Evolutionary conservation across 1,140 invertebrate genomes (phyloP), one percentile per base, ranked within the genome.

Genomic region (Philotrypesis tridentata): DNA sequence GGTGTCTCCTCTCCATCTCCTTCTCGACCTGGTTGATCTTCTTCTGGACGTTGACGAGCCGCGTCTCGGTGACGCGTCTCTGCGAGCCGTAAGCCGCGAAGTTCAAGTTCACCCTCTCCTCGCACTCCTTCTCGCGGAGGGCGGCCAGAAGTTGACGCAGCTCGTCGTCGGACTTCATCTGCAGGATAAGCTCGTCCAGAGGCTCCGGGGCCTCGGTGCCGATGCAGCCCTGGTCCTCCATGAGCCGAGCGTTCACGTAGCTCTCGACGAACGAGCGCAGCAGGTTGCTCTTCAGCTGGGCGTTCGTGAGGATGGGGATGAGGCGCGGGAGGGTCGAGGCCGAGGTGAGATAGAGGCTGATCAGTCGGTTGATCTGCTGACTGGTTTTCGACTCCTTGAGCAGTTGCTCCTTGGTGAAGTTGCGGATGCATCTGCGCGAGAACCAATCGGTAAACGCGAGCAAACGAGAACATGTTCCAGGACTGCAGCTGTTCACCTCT

Each of bases 231-330:
- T 91, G 88, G 78, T 86, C 88, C 70, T 91, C 90, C 84, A 86
- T 88, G 21, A 91, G 65, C n/a, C 82, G 87, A 12, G 83, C 84
- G 65, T 86, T 91, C 3, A 92, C 82, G 31, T 86, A 65, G 9
- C 31, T 82, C 29, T 92, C 91, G 1, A 91, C 85, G 0, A 85
- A 86, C 3, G 85, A 84, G 74, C 90, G 92, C 2, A 92, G 23
- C 0, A 86, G n/a, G 79, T 92, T 92, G 9, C 89, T 83, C 37
- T 92, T 92, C 17, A 92, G 60, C 37, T 92, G 91, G 8, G 88
- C 40, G 17, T 86, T 76, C 0, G 91, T 92, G 7, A 92, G 79
- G 2, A 90, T 67, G 0, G 91, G 88, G 1, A 92, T 83, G 9
- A 92, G 76, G 29, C 85, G 89, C 0, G 82, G 23, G 2, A 89